A percentile compares a stretch with the other conserved stretches of the same genome.
Conservation (phyloP, 2,888 invertebrate genomes). For the Clusia tigrina region DNA sequence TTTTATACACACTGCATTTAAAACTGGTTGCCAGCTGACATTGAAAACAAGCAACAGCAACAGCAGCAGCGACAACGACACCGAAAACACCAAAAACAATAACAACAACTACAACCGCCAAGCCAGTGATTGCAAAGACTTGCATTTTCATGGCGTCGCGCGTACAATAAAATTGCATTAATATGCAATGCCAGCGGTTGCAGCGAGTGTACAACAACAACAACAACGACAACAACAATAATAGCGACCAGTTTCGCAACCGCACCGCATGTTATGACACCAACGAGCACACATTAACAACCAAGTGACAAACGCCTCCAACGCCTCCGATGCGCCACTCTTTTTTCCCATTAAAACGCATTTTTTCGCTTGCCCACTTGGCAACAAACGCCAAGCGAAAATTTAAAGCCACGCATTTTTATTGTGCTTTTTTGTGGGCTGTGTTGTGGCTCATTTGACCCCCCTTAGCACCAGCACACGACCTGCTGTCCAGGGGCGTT, state of each 20-base stretch:
- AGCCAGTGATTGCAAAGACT: background rate
- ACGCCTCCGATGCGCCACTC: background rate
- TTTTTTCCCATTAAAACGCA: too few relatives aligned
- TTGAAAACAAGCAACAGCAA: slow-evolving; percentile 8
- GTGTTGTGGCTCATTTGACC: too few relatives aligned
- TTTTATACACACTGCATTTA: too few relatives aligned
- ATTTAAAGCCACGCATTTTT: too few relatives aligned
- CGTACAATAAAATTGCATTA: background rate
- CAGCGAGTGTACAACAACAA: background rate
- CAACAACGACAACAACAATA: background rate
- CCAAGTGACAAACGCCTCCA: slow-evolving; percentile 28
- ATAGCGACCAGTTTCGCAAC: background rate
- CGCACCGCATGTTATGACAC: slow-evolving; percentile 2
- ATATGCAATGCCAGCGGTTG: background rate
- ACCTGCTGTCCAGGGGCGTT: too few relatives aligned
- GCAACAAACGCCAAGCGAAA: too few relatives aligned
- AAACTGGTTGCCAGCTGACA: slow-evolving; percentile 3
- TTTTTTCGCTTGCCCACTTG: background rate
- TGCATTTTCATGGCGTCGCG: background rate
- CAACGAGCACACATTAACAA: slow-evolving; percentile 22
- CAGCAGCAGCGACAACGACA: background rate
- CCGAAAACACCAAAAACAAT: background rate
- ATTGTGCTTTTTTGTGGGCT: too few relatives aligned
- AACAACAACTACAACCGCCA: background rate
- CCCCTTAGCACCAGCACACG: too few relatives aligned